Evolutionary conservation across 2,888 invertebrate genomes (phyloP).

Genomic region (Crioceris asparagi): DNA sequence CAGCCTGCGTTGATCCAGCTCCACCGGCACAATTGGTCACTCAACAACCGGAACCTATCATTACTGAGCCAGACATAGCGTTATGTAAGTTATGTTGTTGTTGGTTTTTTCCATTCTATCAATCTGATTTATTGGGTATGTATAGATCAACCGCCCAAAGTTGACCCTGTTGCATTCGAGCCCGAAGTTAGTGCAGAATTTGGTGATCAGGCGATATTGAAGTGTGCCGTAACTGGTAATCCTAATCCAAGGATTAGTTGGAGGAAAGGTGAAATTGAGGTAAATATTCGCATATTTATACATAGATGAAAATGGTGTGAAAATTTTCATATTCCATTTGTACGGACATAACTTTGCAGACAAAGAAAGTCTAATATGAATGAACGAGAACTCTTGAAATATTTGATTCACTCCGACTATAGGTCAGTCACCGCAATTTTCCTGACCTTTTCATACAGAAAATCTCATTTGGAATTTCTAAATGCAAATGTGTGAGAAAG

Average conservation of each 20-base stretch:
- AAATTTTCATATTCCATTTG: no score
- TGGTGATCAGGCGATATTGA: slow-evolving; percentile 62
- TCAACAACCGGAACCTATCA: slow-evolving; percentile 35
- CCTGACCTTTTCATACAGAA: no score
- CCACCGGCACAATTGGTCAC: slow-evolving; percentile 32
- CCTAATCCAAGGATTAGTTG: slow-evolving; percentile 70
- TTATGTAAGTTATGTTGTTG: slow-evolving; percentile 35
- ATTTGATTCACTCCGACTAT: no score
- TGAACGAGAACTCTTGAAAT: no score
- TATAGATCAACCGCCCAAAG: slow-evolving; percentile 34
- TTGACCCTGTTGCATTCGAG: slow-evolving; percentile 38
- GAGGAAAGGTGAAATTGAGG: slow-evolving; percentile 61
- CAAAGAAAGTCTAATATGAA: no score
- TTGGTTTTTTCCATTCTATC: no score
- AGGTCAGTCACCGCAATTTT: no score
- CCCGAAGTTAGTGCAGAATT: slow-evolving; percentile 55
- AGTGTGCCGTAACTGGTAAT: slow-evolving; percentile 65
- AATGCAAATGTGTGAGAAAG: no score
- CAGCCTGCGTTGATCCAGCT: slow-evolving; percentile 53
- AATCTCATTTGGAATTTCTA: no score
- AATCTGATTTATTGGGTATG: no score
- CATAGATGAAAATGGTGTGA: no score
- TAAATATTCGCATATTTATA: slow-evolving; percentile 37
- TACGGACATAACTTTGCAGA: no score
- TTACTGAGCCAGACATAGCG: slow-evolving; percentile 30